phyloP scores from a whole-genome alignment of 1,140 invertebrate species.

The Camponotus floridanus region DNA sequence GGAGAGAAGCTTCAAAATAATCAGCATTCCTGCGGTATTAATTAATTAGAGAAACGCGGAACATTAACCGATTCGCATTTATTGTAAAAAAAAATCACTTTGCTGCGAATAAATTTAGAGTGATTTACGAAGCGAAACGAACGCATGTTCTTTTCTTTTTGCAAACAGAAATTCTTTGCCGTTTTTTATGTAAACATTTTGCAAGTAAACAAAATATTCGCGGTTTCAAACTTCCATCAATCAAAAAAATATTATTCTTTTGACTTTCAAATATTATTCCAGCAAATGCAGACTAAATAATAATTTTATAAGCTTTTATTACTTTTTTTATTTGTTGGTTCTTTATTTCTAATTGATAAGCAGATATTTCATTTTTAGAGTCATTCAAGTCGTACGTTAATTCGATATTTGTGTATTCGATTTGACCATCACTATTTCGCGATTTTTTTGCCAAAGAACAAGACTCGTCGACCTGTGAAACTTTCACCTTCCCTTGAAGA shows the following conservation, averaged over 20 bases:
- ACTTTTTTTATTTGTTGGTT: no score
- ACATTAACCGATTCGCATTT: no score
- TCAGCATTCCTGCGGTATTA: conserved; percentile 15
- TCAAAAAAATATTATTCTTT: conserved; percentile 27
- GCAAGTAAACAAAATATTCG: not conserved
- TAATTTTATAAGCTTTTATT: not conserved
- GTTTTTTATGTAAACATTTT: not conserved
- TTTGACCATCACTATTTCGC: no score
- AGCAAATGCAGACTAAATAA: not conserved
- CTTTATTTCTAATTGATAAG: no score
- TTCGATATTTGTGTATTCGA: not conserved
- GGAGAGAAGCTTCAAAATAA: conserved; percentile 38
- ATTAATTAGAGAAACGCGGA: conserved; percentile 30
- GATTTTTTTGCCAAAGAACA: conserved; percentile 7
- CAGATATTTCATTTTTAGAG: no score
- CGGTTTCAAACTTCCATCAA: not conserved
- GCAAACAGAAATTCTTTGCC: not conserved
- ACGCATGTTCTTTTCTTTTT: not conserved
- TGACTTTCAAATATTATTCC: not conserved
- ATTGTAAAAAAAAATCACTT: not conserved
- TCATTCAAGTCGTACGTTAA: no score
- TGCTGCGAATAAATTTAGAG: conserved; percentile 10
- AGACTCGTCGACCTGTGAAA: not conserved
- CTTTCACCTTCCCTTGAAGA: conserved; percentile 12
- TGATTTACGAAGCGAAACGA: no score